Percentiles rank a stretch among this genome's conserved stretches.
phyloP scores from a whole-genome alignment of 2,113 vertebrate species.

The Cephalopterus ornatus region DNA sequence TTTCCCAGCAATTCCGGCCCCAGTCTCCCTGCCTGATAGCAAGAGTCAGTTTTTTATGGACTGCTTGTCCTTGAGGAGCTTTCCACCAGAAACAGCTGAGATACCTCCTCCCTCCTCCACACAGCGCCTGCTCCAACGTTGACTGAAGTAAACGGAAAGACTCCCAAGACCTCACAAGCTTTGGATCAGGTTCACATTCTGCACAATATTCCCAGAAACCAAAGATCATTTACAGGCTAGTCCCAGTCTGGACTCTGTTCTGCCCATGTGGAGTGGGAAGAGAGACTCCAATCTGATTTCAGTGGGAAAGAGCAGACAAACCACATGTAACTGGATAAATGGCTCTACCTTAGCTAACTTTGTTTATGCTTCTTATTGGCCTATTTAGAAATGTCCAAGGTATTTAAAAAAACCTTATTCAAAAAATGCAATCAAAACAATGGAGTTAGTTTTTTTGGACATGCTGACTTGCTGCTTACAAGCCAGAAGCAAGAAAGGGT shows the following conservation, averaged over 20 bases:
- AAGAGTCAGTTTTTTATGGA: neutral
- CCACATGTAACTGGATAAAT: neutral
- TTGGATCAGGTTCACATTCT: neutral
- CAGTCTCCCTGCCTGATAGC: neutral
- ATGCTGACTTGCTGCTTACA: neutral
- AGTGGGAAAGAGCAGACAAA: neutral
- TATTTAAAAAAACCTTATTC: neutral
- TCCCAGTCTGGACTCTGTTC: neutral
- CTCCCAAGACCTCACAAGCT: neutral
- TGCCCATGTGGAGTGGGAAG: neutral
- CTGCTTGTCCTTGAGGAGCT: neutral
- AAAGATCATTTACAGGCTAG: neutral
- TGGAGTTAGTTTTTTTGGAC: neutral
- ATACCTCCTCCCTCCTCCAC: neutral
- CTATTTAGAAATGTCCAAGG: neutral
- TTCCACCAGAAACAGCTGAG: neutral
- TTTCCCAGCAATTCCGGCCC: neutral
- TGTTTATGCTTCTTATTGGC: neutral
- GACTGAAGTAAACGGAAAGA: neutral
- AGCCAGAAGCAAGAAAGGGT: neutral
- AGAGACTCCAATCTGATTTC: neutral
- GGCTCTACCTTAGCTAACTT: neutral
- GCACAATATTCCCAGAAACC: neutral
- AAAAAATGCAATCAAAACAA: slow-evolving; percentile 28
- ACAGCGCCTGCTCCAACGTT: neutral